A percentile compares a stretch with the other conserved stretches of the same genome.
Evolutionary conservation across 2,888 invertebrate species (phyloP).

Genomic region (Heliothis peltigera): DNA sequence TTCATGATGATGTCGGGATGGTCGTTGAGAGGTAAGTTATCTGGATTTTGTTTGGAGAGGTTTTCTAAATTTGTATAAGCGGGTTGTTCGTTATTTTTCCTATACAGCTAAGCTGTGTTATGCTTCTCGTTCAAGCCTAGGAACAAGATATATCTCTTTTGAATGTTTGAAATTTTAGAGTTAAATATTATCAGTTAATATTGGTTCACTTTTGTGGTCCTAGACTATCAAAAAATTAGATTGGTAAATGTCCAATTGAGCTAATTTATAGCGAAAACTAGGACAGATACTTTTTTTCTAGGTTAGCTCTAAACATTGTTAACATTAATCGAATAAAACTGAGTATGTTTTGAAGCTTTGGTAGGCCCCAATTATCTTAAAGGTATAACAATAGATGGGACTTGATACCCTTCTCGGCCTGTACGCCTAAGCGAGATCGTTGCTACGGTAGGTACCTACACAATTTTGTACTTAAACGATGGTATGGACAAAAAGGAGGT

Average conservation of each 20-base stretch:
- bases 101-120: neutral
- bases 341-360: neutral
- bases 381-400: neutral
- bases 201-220: neutral
- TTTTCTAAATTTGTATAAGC: slow-evolving; percentile 21
- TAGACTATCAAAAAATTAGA: neutral
- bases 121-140: neutral
- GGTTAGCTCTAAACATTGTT: neutral
- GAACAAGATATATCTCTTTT: neutral
- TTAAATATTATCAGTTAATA: neutral
- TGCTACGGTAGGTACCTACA: slow-evolving; percentile 5
- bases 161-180: no score
- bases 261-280: neutral
- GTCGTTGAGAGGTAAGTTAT: slow-evolving; percentile 51
- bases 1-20: slow-evolving; percentile 61
- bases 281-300: neutral
- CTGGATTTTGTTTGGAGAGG: slow-evolving; percentile 16
- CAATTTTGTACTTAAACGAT: slow-evolving; percentile 10
- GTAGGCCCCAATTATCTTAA: neutral
- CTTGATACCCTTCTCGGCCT: neutral
- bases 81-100: slow-evolving; percentile 16
- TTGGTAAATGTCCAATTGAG: neutral
- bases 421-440: slow-evolving; percentile 7
- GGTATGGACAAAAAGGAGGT: slow-evolving; percentile 18
- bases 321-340: neutral